Conservation (phyloP, 2,797 vertebrate genomes). For the Gymnodraco acuticeps region DNA sequence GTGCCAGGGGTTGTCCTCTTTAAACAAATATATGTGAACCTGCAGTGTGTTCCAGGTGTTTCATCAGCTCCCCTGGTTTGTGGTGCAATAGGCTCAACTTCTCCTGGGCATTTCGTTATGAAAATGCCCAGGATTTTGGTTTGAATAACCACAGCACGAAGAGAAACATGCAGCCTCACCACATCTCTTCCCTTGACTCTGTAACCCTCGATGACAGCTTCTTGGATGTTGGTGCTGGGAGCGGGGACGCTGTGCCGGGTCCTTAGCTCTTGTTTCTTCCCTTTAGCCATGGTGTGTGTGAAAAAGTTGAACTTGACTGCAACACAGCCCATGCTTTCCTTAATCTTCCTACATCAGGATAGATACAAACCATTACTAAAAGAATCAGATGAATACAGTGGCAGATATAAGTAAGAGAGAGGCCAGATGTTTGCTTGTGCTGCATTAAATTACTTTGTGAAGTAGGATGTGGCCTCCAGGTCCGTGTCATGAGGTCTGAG, state of each 20-base stretch:
- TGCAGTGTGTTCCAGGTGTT: constrained; percentile 33
- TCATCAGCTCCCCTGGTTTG: constrained; percentile 15
- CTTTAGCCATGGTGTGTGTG: constrained; percentile 86
- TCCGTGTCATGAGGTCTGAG: constrained; percentile 90
- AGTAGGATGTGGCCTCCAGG: constrained; percentile 90
- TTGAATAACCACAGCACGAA: constrained; percentile 16
- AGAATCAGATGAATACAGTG: not conserved
- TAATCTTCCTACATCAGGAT: constrained; percentile 87
- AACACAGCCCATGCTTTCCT: constrained; percentile 89
- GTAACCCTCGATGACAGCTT: constrained; percentile 80
- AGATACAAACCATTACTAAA: not conserved
- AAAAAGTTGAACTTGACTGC: constrained; percentile 91
- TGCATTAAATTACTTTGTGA: constrained; percentile 87
- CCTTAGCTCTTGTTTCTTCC: constrained; percentile 56
- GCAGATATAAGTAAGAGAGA: not conserved
- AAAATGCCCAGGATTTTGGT: constrained; percentile 1
- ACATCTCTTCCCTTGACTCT: constrained; percentile 65
- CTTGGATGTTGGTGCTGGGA: constrained; percentile 80
- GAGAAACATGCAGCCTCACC: constrained; percentile 64
- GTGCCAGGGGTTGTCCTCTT: constrained; percentile 20
- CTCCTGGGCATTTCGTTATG: constrained; percentile 2
- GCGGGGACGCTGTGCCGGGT: constrained; percentile 25
- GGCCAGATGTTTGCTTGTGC: not conserved
- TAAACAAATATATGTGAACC: constrained; percentile 31
- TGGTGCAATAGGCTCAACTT: not conserved